A percentile compares a stretch with the other conserved stretches of the same genome.
Evolutionary conservation across 2,888 invertebrate genomes (phyloP).

Genomic region (Nebria salina): DNA sequence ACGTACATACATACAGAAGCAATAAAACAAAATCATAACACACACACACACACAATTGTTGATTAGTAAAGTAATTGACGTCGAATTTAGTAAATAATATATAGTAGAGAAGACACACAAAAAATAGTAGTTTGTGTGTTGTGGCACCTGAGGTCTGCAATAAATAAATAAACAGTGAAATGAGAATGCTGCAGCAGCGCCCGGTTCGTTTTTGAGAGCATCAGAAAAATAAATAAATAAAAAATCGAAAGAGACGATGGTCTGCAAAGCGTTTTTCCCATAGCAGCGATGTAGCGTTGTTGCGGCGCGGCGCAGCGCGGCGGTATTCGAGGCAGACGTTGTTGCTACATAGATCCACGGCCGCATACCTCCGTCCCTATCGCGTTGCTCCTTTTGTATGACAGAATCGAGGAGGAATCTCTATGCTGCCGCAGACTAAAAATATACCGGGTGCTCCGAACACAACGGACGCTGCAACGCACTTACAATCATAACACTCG

Average conservation of each 20-base stretch:
- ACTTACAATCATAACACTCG: not conserved
- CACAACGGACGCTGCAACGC: conserved; percentile 33
- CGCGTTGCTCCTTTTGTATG: conserved; percentile 44
- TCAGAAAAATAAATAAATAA: conserved; percentile 20
- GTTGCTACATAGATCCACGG: conserved; percentile 13
- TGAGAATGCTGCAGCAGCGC: conserved; percentile 36
- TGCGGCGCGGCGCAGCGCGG: not conserved
- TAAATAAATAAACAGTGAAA: not conserved
- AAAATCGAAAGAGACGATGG: conserved; percentile 10
- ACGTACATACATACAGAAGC: not conserved
- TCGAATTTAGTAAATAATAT: too few species aligned
- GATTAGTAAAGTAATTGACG: too few species aligned
- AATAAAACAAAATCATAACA: not conserved
- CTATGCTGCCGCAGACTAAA: conserved; percentile 32
- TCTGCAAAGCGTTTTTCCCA: conserved; percentile 32
- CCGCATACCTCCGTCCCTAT: conserved; percentile 29
- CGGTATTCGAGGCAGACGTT: conserved; percentile 11
- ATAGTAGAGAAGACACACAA: too few species aligned
- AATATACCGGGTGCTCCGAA: conserved; percentile 29
- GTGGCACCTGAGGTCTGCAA: conserved; percentile 3
- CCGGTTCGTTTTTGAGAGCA: conserved; percentile 23
- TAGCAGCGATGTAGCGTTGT: conserved; percentile 2
- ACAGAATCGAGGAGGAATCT: conserved; percentile 46
- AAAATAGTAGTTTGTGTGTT: not conserved
- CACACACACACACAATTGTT: conserved; percentile 24